Conservation (phyloP, 37 sponge, comb jelly and placozoan species). For the Halisarca cf. caerulea region DNA sequence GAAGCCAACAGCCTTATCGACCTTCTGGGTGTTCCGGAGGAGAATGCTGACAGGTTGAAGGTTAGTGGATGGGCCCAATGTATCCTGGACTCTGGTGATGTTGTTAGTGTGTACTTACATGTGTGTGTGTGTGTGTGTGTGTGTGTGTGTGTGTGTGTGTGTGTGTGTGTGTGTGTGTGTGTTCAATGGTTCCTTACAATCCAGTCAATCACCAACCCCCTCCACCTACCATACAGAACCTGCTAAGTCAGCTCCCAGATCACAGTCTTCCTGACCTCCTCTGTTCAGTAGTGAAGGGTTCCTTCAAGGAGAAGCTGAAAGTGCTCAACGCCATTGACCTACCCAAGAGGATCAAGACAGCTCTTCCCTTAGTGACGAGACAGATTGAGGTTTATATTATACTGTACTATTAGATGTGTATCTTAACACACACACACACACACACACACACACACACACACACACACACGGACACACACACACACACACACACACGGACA, state of each 20-base stretch:
- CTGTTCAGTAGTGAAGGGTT: constrained; percentile 59
- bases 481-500: too few species aligned
- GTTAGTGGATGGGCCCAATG: constrained; percentile 32
- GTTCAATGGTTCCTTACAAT: neutral
- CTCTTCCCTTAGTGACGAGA: constrained; percentile 53
- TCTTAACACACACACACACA: too few species aligned
- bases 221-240: constrained; percentile 22
- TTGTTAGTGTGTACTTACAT: too few species aligned
- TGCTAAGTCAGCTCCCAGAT: constrained; percentile 59
- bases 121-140: too few species aligned
- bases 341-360: constrained; percentile 34
- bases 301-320: constrained; percentile 68
- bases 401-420: too few species aligned
- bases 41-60: constrained; percentile 48
- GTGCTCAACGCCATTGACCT: constrained; percentile 68
- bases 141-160: too few species aligned
- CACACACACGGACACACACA: too few species aligned
- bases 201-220: too few species aligned
- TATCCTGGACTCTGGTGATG: too few species aligned
- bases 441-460: too few species aligned
- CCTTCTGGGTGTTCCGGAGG: constrained; percentile 36
- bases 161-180: neutral
- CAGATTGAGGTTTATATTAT: constrained; percentile 78
- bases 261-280: constrained; percentile 72
- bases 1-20: constrained; percentile 52